A percentile compares a stretch with the other conserved stretches of the same genome.
Evolutionary conservation across 2,888 invertebrate genomes (phyloP).

Genomic region (Temnothorax rugatulus): DNA sequence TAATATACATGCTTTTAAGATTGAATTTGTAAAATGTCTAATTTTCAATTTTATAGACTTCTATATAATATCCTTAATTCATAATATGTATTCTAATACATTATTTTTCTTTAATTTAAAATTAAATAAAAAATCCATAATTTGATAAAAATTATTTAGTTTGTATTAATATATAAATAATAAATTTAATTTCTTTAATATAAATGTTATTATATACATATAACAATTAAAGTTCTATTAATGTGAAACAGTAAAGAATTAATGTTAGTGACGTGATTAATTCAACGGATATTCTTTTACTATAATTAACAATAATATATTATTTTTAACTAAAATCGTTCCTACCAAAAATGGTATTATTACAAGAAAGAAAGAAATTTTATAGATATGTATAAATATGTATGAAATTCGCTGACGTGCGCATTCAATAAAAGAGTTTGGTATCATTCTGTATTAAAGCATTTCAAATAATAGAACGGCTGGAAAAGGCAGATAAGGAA

Average conservation of each 20-base stretch:
- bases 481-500: conserved; percentile 39
- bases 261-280: neutral
- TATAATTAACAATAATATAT: neutral
- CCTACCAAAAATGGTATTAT: neutral
- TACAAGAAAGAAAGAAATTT: neutral
- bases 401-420: neutral
- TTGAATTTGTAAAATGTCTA: too few relatives aligned
- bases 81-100: too few relatives aligned
- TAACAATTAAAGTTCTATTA: neutral
- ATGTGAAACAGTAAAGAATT: neutral
- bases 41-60: too few relatives aligned
- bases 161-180: neutral
- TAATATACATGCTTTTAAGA: too few relatives aligned
- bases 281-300: neutral
- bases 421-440: neutral
- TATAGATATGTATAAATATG: neutral
- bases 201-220: neutral
- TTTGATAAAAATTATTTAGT: neutral
- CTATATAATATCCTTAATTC: too few relatives aligned
- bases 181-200: neutral
- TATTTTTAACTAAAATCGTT: neutral
- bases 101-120: neutral
- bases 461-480: conserved; percentile 12
- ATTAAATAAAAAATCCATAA: neutral
- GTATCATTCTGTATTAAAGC: conserved; percentile 36